phyloP scores from a whole-genome alignment of 1,140 invertebrate species.

The Cotesia vestalis region DNA sequence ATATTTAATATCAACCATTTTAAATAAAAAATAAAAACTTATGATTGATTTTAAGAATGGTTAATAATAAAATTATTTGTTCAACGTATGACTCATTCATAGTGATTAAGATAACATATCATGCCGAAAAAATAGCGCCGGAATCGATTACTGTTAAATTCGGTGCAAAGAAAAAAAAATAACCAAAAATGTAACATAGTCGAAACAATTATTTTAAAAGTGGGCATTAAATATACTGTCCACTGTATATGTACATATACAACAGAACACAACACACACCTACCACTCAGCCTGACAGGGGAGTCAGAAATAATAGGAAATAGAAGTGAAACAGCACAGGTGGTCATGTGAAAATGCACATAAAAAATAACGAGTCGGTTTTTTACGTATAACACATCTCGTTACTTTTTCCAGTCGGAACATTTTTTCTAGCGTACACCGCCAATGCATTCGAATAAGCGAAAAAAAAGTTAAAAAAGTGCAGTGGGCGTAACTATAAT shows the following conservation, averaged over 20 bases:
- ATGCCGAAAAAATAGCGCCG: background rate
- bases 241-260: background rate
- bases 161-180: too few species aligned
- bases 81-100: too few species aligned
- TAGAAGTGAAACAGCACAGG: slow-evolving; percentile 9
- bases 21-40: too few species aligned
- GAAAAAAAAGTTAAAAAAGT: slow-evolving; percentile 3
- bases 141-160: background rate
- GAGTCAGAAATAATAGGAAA: slow-evolving; percentile 6
- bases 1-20: too few species aligned
- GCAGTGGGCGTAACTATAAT: slow-evolving; percentile 32
- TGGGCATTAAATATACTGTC: background rate
- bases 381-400: slow-evolving; percentile 17
- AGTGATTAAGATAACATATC: too few species aligned
- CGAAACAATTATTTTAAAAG: slow-evolving; percentile 8
- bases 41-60: too few species aligned
- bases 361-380: slow-evolving; percentile 23
- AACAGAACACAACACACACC: background rate
- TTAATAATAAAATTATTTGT: too few species aligned
- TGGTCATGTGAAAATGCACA: slow-evolving; percentile 30
- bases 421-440: slow-evolving; percentile 19
- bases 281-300: background rate
- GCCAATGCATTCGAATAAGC: too few species aligned
- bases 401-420: slow-evolving; percentile 18
- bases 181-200: too few species aligned